Base-by-base conservation (phyloP, 2,797 vertebrate species). In the Myotis planiceps region DNA sequence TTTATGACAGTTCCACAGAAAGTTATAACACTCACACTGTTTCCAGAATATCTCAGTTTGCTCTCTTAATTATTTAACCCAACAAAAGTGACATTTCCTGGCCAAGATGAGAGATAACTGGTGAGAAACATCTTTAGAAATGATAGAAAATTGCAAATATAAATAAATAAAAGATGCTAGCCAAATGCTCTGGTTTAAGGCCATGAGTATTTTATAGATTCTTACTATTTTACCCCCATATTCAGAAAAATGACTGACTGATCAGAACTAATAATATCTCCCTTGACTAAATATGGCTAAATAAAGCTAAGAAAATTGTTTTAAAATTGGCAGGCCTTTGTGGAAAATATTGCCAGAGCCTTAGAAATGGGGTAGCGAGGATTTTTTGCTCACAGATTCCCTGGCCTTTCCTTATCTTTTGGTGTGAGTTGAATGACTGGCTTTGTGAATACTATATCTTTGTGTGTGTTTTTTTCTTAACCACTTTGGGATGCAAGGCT, bases 401-500 rank as follows among this genome's bases (percentile, higher is more conserved):
- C 65, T 72, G 79, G 71, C 88, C 0, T 45, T 83, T 84, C 80
- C 93, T 97, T 98, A 95, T 98, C 97, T 95, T 80, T 94, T 93
- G 13, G n/a, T 25, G 5, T 83, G 95, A 92, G 95, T 92, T 95
- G 89, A 76, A 90, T 92, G 97, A 95, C 63, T 34, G 87, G 42
- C 87, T 97, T 97, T 96, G 94, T 98, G 95, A 93, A 76, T 53
- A 84, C 60, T 1, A 0, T 63, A 79, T 92, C 90, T 92, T 65
- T 79, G 42, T 55, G 68, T 81, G 10, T 42, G 16, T 47, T 72
- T 37, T 80, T n/a, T 13, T 60, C 39, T 94, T 9, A 0, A 89
- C 71, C 71, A 95, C 86, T 96, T 98, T 98, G 98, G 97, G 98
- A 98, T 87, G 51, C 96, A 69, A 91, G 72, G 86, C 92, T 0